Evolutionary conservation across 2,113 vertebrate genomes (phyloP).

Genomic region (Ceyx cyanopectus): DNA sequence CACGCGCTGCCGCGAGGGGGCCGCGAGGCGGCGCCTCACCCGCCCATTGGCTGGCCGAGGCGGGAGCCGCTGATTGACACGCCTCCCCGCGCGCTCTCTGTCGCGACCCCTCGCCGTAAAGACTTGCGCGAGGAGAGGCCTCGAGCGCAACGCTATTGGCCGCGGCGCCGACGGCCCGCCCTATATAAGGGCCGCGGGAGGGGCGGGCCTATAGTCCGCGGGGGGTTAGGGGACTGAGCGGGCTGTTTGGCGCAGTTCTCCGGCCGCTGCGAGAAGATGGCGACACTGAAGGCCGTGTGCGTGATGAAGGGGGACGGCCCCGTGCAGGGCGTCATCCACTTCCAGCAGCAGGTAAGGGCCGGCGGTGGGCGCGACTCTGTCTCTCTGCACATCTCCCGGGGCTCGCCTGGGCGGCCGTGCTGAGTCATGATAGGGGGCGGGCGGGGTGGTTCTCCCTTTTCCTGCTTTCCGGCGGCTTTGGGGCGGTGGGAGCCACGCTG

Average conservation of each 20-base stretch:
- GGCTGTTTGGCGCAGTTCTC: rapidly evolving
- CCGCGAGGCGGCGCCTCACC: rapidly evolving
- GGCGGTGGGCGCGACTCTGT: neutral
- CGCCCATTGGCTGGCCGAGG: neutral
- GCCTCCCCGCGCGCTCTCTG: neutral
- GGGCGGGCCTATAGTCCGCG: rapidly evolving
- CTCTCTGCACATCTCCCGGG: neutral
- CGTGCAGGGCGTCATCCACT: conserved; percentile 72
- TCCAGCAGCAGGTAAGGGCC: conserved; percentile 77
- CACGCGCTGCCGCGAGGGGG: rapidly evolving
- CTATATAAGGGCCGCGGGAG: rapidly evolving
- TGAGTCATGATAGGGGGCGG: neutral
- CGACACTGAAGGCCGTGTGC: conserved; percentile 74
- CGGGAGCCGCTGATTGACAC: neutral
- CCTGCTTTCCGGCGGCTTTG: no score
- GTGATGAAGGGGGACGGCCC: conserved; percentile 71
- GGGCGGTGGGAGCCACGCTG: neutral
- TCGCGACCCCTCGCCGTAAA: rapidly evolving
- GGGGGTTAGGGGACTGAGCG: rapidly evolving
- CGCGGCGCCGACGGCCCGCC: rapidly evolving
- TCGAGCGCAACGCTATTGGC: conserved; percentile 11
- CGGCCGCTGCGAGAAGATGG: neutral
- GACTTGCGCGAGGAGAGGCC: neutral
- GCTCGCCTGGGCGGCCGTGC: neutral
- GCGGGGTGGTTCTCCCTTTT: neutral